Evolutionary conservation across 2,888 invertebrate genomes (phyloP), one percentile per base, ranked within the genome.

Genomic region (Mechanitis mazaeus): DNA sequence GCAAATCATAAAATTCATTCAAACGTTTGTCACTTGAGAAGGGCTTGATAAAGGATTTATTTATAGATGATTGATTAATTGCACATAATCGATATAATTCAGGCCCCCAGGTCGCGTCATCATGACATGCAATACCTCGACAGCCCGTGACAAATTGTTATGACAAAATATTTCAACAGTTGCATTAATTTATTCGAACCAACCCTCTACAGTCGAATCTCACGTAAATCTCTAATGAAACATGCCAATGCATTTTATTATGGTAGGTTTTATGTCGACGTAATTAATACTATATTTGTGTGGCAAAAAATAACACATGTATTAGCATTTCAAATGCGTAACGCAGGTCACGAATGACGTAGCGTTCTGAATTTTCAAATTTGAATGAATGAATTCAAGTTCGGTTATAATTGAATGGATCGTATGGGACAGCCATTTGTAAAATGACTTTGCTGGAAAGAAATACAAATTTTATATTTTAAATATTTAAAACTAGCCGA

Each of bases 81-180:
- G 78, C 71, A 64, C 70, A 74, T 83, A 87, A 87, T 88, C 83
- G 87, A 84, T 85, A 83, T 81, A 84, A 85, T 87, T 85, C 86
- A 82, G 70, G 73, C 80, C 80, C 79, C 78, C 81, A 71, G 82
- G 83, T 78, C 71, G 71, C 75, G 83, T 85, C 84, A 85, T 70
- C 75, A 69, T 89, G 88, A 89, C 84, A 76, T 70, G 85, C 83
- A 72, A 77, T 71, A 84, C 82, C 78, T 68, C 80, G 87, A 87
- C 89, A 84, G 76, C 70, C 79, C 84, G 74, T 89, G 87, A 90
- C 90, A 85, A 90, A 90, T 90, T 89, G 85, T 89, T 88, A 79
- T 90, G 90, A 89, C 90, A 89, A 88, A 89, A 90, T 88, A 90
- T 90, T 90, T 89, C 88, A 90, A 86, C 88, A 87, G 85, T 85